Percentiles rank a stretch among this genome's conserved stretches.
phyloP scores from a whole-genome alignment of 2,888 invertebrate genomes.

The Melanchra persicariae region DNA sequence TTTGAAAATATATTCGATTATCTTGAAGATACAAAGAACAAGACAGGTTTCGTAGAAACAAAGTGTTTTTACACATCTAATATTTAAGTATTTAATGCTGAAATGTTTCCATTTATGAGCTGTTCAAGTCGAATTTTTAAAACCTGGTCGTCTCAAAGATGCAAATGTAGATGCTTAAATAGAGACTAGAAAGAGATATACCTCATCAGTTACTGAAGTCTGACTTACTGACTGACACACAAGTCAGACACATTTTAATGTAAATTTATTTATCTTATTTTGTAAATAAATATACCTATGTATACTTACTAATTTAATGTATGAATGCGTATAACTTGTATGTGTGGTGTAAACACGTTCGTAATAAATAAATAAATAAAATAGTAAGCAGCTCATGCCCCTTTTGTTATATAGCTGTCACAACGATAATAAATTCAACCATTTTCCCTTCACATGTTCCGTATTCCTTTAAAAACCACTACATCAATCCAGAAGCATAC shows the following conservation, averaged over 20 bases:
- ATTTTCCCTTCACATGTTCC: slow-evolving; percentile 11
- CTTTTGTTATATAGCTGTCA: slow-evolving; percentile 31
- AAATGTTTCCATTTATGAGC: slow-evolving; percentile 11
- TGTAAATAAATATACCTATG: too few relatives aligned
- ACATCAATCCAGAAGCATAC: slow-evolving; percentile 31
- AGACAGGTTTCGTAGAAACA: not conserved
- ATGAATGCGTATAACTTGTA: too few relatives aligned
- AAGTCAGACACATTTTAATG: too few relatives aligned
- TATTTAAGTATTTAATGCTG: slow-evolving; percentile 10
- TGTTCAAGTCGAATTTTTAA: not conserved
- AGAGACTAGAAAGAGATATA: not conserved
- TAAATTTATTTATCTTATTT: too few relatives aligned
- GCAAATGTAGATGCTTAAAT: not conserved
- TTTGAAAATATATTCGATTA: slow-evolving; percentile 2
- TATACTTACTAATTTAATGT: too few relatives aligned
- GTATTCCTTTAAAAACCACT: slow-evolving; percentile 45
- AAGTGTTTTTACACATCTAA: not conserved
- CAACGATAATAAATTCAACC: slow-evolving; percentile 38
- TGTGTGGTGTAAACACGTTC: too few relatives aligned
- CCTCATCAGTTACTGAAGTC: too few relatives aligned
- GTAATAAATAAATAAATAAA: too few relatives aligned
- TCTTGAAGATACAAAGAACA: not conserved
- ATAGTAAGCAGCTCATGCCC: not conserved
- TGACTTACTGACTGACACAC: not conserved
- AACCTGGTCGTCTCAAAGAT: not conserved